Evolutionary conservation across 1,140 invertebrate species (phyloP), one percentile per base, ranked within the genome.

Genomic region (Listronotus oregonensis): DNA sequence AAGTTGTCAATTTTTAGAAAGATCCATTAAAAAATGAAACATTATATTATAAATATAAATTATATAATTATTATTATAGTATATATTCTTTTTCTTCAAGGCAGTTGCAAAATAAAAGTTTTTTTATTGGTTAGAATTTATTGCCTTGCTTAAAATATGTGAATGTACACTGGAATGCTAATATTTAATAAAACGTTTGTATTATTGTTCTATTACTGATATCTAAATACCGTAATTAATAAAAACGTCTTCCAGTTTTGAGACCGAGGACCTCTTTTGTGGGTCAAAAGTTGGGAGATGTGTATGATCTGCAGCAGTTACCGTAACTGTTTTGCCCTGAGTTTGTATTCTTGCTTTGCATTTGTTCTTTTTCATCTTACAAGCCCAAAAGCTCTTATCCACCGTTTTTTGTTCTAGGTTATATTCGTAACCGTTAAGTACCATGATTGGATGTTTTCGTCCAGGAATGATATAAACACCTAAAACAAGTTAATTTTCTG

Each of bases 331-430:
- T 21, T 15, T 39, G 1, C 17, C 21, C 3, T 40, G 32, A 6
- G 63, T 60, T 10, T 62, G 50, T 32, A 59, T 55, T 44, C 64
- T 59, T 1, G 62, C 64, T 52, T 67, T 72, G 42, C 71, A 72
- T 40, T 64, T 64, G 6, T 40, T 7, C 12, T 61, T 61, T 7
- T 50, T 61, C 12, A 39, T 37, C 7, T 27, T 46, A 32, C 67
- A 69, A 4, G 14, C 18, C 67, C 67, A 69, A 51, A 66, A 62
- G 18, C 17, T 66, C 42, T 49, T 51, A 31, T 46, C 46, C 3
- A 11, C 40, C 17, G 34, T 44, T 47, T 18, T 54, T 9, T 27
- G 14, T 40, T 64, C 47, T 17, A 64, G 14, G 18, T 39, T 57
- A 42, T 62, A 70, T 8, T 58, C 46, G 49, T 43, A 54, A 10